Evolutionary conservation across 2,113 vertebrate species (phyloP).

Genomic region (Clarias macrocephalus): DNA sequence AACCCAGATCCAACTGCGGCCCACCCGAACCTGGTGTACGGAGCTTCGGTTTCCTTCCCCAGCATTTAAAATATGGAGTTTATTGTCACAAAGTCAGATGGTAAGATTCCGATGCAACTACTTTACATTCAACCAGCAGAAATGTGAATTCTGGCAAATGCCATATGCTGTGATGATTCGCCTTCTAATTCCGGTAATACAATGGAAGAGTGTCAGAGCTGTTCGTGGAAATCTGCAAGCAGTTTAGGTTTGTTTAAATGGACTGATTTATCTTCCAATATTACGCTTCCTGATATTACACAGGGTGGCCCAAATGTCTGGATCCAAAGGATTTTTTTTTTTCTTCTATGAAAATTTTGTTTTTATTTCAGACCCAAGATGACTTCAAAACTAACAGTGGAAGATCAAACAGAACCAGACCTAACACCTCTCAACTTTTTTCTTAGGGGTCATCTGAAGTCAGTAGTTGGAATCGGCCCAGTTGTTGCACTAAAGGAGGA

Average conservation of each 20-base stretch:
- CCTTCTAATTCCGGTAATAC: constrained; percentile 1
- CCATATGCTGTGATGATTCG: constrained; percentile 11
- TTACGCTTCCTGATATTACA: background rate
- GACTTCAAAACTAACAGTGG: no score
- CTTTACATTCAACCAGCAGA: background rate
- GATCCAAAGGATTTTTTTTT: no score
- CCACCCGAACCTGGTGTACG: constrained; percentile 79
- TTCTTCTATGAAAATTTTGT: no score
- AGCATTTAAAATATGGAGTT: constrained; percentile 75
- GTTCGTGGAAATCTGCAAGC: constrained; percentile 6
- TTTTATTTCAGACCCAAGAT: no score
- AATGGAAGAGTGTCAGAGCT: constrained; percentile 7
- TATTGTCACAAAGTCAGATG: constrained; percentile 79
- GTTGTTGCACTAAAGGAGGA: no score
- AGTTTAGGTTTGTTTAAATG: constrained; percentile 3
- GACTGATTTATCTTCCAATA: background rate
- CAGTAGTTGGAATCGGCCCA: no score
- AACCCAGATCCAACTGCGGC: constrained; percentile 79
- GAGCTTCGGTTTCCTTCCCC: constrained; percentile 82
- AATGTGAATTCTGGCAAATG: constrained; percentile 6
- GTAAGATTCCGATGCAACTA: constrained; percentile 41
- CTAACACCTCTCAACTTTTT: no score
- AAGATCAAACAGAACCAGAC: no score
- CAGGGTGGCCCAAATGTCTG: background rate
- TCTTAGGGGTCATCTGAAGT: no score